Base-by-base conservation (phyloP, 2,888 invertebrate genomes). In the Nomada hirtipes region DNA sequence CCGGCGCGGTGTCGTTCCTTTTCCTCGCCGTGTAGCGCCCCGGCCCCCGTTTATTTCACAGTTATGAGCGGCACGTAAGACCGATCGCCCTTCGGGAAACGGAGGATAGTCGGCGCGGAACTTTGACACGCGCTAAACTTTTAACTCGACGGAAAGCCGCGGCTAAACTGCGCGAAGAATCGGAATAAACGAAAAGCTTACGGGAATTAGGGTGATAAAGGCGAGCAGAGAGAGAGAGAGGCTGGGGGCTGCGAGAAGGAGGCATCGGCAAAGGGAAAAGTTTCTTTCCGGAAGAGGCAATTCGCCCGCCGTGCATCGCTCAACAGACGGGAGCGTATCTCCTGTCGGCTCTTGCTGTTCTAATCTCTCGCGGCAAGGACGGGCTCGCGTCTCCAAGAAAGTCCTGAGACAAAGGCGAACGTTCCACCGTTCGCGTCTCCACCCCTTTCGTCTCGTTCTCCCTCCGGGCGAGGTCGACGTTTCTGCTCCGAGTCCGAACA, bases 271-370 rank as follows among this genome's bases (percentile, higher is more conserved):
- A 53, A 65, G 42, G 36, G 55, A 63, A 68, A 79, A 80, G 53
- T 80, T 80, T 80, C 79, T 72, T 79, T 72, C 80, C 80, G 80
- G 79, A 63, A 52, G 67, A 75, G 81, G 82, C 81, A 75, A 88
- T 88, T 79, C 86, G 82, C 86, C 83, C 80, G 70, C 63, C 57
- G 67, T 77, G 57, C 71, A 76, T 65, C 75, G 73, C 42, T 59
- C 15, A 52, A 53, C 74, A 85, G 61, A 76, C 72, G 82, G 65
- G 60, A 68, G 76, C 52, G 68, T 84, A 65, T 79, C 79, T 83
- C 76, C 72, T 55, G 69, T 47, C 61, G 52, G 23, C 63, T 78
- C 77, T 70, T 68, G 77, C 63, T 76, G 74, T 78, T 79, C 82
- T 78, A 81, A 83, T 84, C 83, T 82, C 76, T 82, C 67, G 63